Percentiles rank a stretch among this genome's conserved stretches.
Conservation (phyloP, 2,888 invertebrate genomes). For the Drosophila longiperda region DNA sequence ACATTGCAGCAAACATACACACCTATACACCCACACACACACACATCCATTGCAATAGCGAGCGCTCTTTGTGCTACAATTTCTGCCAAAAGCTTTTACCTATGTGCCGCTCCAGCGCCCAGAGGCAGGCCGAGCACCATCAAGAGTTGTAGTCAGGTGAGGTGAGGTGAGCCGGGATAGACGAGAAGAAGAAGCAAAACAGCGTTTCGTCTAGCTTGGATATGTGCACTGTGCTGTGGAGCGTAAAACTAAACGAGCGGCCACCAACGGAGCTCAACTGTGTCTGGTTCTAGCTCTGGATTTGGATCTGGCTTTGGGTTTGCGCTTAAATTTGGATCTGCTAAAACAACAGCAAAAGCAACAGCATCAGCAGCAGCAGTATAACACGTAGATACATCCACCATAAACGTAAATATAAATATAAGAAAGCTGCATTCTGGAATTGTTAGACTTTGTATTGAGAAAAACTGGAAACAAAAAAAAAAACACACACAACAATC, state of each 20-base stretch:
- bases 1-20: conserved; percentile 62
- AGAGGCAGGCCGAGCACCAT: conserved; percentile 27
- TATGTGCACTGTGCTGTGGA: conserved; percentile 66
- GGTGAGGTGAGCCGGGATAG: background rate
- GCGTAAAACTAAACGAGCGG: conserved; percentile 81
- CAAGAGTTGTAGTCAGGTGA: background rate
- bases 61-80: conserved; percentile 78
- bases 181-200: background rate
- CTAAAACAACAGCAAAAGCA: background rate
- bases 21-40: conserved; percentile 10
- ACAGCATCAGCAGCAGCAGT: conserved; percentile 17
- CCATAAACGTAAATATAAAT: conserved; percentile 69
- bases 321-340: conserved; percentile 24
- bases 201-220: conserved; percentile 51
- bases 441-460: conserved; percentile 76
- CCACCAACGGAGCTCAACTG: conserved; percentile 60
- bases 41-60: conserved; percentile 70
- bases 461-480: conserved; percentile 17
- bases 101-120: conserved; percentile 66
- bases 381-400: conserved; percentile 63
- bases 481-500: background rate
- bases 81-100: conserved; percentile 80
- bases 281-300: conserved; percentile 29
- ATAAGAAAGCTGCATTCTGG: conserved; percentile 70
- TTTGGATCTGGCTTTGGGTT: conserved; percentile 9